Base-by-base conservation (phyloP, 2,113 vertebrate species). In the Egretta garzetta region DNA sequence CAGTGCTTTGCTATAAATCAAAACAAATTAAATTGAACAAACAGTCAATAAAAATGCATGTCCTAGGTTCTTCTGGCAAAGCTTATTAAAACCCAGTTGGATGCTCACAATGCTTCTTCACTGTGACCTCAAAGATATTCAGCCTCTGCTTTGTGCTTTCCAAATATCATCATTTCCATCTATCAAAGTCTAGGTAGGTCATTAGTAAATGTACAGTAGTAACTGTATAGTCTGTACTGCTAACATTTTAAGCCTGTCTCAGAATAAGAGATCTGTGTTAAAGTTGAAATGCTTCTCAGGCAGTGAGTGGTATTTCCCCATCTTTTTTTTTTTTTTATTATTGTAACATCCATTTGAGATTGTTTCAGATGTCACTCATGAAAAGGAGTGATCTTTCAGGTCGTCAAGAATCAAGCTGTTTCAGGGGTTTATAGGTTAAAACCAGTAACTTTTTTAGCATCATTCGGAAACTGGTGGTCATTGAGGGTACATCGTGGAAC, bases 11-110 rank as follows among this genome's bases (percentile, higher is more conserved):
- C 52, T 93, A 30, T 71, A 94, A 77, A 86, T 71, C 37, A 93
- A 45, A 96, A 66, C 80, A 75, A 94, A 85, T 75, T 47, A 85
- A 85, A 75, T 50, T 85, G 71, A 93, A 63, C 63, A 87, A 81
- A 28, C 39, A 60, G 59, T 80, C 70, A 72, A 45, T 81, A 87
- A 94, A 94, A 93, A 62, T 37, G 17, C 22, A 12, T 56, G 28
- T 43, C 45, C 43, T 35, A 33, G 16, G 49, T 87, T 93, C 8
- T 33, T 87, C 66, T 88, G 64, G 47, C 56, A 87, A 84, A 94
- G 37, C n/a, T 89, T 80, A 16, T 59, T 72, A 67, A 76, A 73
- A 86, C 76, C 37, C 41, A 24, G 12, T 59, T 81, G 49, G 32
- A 80, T 66, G 41, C 62, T 80, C 60, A 74, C 41, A 72, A 8